These are phyloP conservation scores for Scaptodrosophila lebanonensis DNA, from an alignment of 1,140 invertebrate genomes.

Conservation along the genomic window DNA sequence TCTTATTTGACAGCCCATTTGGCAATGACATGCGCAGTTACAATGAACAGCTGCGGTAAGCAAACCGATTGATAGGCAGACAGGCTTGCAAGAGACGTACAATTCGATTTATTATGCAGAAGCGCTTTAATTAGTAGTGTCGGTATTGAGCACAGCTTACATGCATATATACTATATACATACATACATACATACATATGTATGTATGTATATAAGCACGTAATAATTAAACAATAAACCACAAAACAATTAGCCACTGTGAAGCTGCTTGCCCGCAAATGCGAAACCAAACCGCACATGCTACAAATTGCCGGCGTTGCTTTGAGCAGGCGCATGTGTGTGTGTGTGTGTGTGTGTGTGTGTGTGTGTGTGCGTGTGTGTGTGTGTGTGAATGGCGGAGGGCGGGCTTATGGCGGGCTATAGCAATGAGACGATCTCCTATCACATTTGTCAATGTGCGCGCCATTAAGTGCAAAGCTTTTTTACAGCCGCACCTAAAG, in stretches of 20 bases:
- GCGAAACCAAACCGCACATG: slow-evolving; percentile 45
- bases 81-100: slow-evolving; percentile 22
- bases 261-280: slow-evolving; percentile 34
- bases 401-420: too few relatives aligned
- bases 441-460: too few relatives aligned
- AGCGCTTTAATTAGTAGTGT: slow-evolving; percentile 69
- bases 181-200: slow-evolving; percentile 1
- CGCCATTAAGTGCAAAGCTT: too few relatives aligned
- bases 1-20: slow-evolving; percentile 72
- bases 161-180: neutral
- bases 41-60: slow-evolving; percentile 54
- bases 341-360: neutral
- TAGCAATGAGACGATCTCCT: too few relatives aligned
- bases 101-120: slow-evolving; percentile 60
- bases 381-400: slow-evolving; percentile 23
- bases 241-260: slow-evolving; percentile 53
- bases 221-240: slow-evolving; percentile 64
- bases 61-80: slow-evolving; percentile 30
- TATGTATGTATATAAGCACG: slow-evolving; percentile 18
- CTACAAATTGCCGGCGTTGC: slow-evolving; percentile 19
- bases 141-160: slow-evolving; percentile 11
- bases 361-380: too few relatives aligned
- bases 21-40: slow-evolving; percentile 55
- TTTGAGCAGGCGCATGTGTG: slow-evolving; percentile 7
- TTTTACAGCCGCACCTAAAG: too few relatives aligned